These are phyloP conservation scores for Tanytarsus gracilentus DNA, from an alignment of 2,888 invertebrate genomes.

Conservation along the genomic window DNA sequence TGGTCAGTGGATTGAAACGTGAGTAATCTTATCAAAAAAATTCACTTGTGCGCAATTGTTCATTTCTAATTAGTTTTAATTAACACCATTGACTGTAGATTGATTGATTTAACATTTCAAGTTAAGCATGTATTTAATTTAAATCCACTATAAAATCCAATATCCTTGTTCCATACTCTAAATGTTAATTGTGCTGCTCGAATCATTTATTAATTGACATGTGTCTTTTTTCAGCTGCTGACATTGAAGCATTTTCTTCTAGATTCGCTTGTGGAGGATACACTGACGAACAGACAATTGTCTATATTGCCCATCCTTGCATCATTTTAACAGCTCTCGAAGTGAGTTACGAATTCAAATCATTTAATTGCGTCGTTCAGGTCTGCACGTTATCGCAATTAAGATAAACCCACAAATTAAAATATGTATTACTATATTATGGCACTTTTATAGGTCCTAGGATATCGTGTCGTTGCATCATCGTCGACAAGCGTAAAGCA, in stretches of 20 bases:
- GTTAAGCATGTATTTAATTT: too few species aligned
- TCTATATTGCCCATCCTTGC: slow-evolving; percentile 79
- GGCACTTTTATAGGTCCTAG: slow-evolving; percentile 60
- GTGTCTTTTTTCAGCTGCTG: slow-evolving; percentile 51
- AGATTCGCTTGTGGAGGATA: slow-evolving; percentile 76
- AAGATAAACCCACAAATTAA: neutral
- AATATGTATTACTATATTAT: neutral
- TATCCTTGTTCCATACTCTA: neutral
- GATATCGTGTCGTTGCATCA: slow-evolving; percentile 80
- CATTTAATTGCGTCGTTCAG: too few species aligned
- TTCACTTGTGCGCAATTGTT: neutral
- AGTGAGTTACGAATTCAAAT: too few species aligned
- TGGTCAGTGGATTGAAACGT: slow-evolving; percentile 81
- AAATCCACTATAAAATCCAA: too few species aligned
- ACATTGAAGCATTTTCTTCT: slow-evolving; percentile 67
- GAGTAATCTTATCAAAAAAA: slow-evolving; percentile 34
- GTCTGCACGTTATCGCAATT: too few species aligned
- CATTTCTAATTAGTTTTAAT: slow-evolving; percentile 11
- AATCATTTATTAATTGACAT: neutral
- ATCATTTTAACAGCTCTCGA: slow-evolving; percentile 78
- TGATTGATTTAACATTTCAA: neutral
- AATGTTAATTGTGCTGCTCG: neutral
- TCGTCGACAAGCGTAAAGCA: slow-evolving; percentile 78
- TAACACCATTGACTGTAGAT: neutral
- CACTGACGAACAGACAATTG: slow-evolving; percentile 75